phyloP scores from a whole-genome alignment of 2,888 invertebrate genomes.

The Choreutis nemorana region DNA sequence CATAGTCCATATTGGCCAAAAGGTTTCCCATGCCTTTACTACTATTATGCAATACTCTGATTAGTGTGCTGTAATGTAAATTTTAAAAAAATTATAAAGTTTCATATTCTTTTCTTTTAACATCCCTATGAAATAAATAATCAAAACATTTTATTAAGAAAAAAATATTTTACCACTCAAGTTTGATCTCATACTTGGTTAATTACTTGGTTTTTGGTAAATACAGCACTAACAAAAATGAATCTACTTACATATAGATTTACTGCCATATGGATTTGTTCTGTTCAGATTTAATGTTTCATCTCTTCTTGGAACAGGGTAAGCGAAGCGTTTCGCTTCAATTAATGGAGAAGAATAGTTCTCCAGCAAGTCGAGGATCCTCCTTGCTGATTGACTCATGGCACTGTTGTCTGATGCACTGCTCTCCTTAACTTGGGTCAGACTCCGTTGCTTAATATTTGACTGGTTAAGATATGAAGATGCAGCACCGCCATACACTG shows the following conservation, averaged over 20 bases:
- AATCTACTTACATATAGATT: constrained; percentile 17
- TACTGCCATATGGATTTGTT: constrained; percentile 8
- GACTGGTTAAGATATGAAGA: constrained; percentile 62
- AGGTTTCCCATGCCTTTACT: no score
- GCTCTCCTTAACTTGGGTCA: constrained; percentile 24
- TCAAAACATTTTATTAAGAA: constrained; percentile 5
- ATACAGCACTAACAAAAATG: no score
- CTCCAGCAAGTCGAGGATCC: constrained; percentile 82
- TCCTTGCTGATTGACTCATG: constrained; percentile 78
- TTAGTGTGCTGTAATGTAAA: no score
- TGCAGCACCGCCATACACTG: constrained; percentile 76
- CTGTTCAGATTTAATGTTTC: constrained; percentile 4
- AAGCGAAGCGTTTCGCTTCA: constrained; percentile 81
- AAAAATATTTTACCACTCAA: no score
- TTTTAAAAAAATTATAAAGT: no score
- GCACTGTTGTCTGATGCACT: constrained; percentile 20
- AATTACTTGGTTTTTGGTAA: no score
- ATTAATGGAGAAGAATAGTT: constrained; percentile 81
- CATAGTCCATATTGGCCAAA: no score
- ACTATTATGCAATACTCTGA: no score
- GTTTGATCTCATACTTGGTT: no score
- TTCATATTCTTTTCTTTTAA: no score
- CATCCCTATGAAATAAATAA: constrained; percentile 6
- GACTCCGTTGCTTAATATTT: constrained; percentile 29
- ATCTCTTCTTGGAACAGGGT: not conserved